Conservation (phyloP, 2,888 invertebrate genomes). For the Ormia ochracea region DNA sequence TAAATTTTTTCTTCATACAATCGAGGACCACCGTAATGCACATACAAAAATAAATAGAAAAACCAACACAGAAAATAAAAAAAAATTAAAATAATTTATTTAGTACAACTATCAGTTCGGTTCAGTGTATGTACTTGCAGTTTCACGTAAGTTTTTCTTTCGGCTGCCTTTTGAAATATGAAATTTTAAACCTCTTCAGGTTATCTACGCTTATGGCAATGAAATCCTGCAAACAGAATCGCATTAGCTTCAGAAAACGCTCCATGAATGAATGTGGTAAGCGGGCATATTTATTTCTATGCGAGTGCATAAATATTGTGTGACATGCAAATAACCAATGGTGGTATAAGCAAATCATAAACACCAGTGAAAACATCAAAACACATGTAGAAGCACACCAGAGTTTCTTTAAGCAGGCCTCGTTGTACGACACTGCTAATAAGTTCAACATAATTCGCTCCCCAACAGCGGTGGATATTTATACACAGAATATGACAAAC, state of each 20-base stretch:
- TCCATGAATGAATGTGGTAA: neutral
- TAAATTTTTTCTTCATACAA: too few species aligned
- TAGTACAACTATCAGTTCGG: neutral
- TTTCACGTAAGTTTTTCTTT: neutral
- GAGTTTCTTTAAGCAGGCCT: neutral
- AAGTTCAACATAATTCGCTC: neutral
- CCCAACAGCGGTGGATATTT: too few species aligned
- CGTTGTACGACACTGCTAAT: neutral
- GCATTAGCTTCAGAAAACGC: neutral
- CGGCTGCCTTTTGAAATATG: neutral
- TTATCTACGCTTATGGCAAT: slow-evolving; percentile 44
- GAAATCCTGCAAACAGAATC: slow-evolving; percentile 19
- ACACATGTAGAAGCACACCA: neutral
- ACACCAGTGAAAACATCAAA: slow-evolving; percentile 7
- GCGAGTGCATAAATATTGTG: neutral
- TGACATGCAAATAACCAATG: slow-evolving; percentile 21
- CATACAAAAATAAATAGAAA: too few species aligned
- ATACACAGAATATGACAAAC: too few species aligned
- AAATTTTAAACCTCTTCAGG: neutral
- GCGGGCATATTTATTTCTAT: neutral
- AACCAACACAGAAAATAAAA: too few species aligned
- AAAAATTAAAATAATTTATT: too few species aligned
- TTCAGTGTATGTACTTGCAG: neutral
- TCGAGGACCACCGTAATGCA: too few species aligned
- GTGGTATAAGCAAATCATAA: slow-evolving; percentile 42